Evolutionary conservation across 1,140 invertebrate genomes (phyloP).

Genomic region (Cydia pomonella): DNA sequence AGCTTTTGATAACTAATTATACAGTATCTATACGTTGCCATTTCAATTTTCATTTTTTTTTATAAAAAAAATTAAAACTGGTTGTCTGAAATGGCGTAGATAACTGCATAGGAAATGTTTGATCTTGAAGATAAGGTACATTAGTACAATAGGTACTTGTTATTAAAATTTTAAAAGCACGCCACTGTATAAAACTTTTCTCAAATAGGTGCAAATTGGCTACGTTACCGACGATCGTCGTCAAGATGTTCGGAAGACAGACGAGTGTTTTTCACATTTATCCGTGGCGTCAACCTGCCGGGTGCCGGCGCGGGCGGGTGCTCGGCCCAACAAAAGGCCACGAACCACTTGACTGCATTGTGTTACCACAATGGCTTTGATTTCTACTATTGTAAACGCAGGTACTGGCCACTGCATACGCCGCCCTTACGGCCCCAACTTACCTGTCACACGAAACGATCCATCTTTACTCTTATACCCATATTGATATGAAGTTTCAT

Average conservation of each 20-base stretch:
- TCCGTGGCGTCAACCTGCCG: slow-evolving; percentile 39
- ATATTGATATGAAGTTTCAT: not conserved
- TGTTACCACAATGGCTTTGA: slow-evolving; percentile 65
- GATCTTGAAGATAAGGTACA: no score
- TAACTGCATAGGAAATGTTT: no score
- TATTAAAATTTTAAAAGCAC: no score
- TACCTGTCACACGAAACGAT: not conserved
- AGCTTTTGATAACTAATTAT: no score
- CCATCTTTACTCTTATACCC: not conserved
- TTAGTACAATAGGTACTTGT: no score
- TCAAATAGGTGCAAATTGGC: no score
- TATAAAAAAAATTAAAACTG: no score
- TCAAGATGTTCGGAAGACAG: slow-evolving; percentile 6
- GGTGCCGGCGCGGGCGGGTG: slow-evolving; percentile 38
- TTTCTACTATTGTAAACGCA: slow-evolving; percentile 61
- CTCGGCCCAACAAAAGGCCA: slow-evolving; percentile 53
- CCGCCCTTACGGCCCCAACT: slow-evolving; percentile 11
- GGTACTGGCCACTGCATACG: slow-evolving; percentile 47
- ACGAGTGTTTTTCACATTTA: not conserved
- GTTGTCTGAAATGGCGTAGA: no score
- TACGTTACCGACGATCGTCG: not conserved
- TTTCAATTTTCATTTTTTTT: no score
- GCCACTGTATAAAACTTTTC: no score
- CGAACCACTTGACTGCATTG: slow-evolving; percentile 67
- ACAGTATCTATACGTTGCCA: no score